Percentiles rank a stretch among this genome's conserved stretches.
Conservation (phyloP, 2,888 invertebrate genomes). For the Odontocolon sp. region DNA sequence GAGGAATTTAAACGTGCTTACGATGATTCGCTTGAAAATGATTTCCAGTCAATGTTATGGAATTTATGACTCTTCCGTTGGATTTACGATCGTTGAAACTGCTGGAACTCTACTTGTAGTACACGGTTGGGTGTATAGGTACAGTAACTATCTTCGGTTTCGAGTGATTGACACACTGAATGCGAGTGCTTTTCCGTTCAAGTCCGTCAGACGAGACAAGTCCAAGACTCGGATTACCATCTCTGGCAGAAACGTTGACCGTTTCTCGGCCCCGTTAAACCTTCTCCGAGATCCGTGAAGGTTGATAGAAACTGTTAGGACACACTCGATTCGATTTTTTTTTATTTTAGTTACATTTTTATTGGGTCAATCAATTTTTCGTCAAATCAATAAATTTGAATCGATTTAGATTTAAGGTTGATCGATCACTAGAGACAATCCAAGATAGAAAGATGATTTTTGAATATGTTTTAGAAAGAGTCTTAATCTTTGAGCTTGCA, state of each 20-base stretch:
- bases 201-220: background rate
- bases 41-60: background rate
- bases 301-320: too few relatives aligned
- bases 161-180: slow-evolving; percentile 6
- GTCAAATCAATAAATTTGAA: too few relatives aligned
- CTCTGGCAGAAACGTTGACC: slow-evolving; percentile 15
- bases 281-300: background rate
- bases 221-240: slow-evolving; percentile 16
- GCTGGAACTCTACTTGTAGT: background rate
- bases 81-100: background rate
- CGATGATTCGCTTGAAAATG: background rate
- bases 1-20: background rate
- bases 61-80: background rate
- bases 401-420: too few relatives aligned
- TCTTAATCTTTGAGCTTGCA: too few relatives aligned
- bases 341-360: too few relatives aligned
- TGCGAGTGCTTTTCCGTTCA: slow-evolving; percentile 6
- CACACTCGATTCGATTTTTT: too few relatives aligned
- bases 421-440: too few relatives aligned
- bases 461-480: too few relatives aligned
- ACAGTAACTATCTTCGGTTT: background rate
- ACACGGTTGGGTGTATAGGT: background rate
- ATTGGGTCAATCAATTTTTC: too few relatives aligned
- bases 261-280: slow-evolving; percentile 31
- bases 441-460: too few relatives aligned